These are phyloP conservation scores for Orthosia incerta DNA, from an alignment of 2,888 invertebrate species.

Conservation along the genomic window DNA sequence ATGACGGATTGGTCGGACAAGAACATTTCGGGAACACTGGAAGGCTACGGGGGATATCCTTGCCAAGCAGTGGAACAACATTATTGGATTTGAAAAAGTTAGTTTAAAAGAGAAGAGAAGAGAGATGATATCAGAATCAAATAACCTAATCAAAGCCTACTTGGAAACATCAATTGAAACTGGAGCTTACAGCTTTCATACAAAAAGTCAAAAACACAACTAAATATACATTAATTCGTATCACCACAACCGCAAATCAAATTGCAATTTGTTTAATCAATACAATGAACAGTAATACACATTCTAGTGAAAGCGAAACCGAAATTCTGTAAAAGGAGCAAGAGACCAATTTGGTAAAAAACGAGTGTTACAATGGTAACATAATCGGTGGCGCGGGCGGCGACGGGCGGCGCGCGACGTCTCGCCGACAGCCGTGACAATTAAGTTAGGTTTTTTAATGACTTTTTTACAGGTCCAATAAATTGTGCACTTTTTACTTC, in stretches of 20 bases:
- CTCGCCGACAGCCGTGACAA: conserved; percentile 82
- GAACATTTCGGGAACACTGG: too few relatives aligned
- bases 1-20: too few relatives aligned
- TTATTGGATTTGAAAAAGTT: too few relatives aligned
- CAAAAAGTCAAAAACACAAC: conserved; percentile 48
- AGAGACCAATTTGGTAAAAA: conserved; percentile 69
- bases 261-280: conserved; percentile 72
- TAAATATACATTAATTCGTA: conserved; percentile 62
- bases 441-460: conserved; percentile 85
- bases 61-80: too few relatives aligned
- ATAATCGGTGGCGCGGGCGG: conserved; percentile 61
- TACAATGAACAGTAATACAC: conserved; percentile 74
- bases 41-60: too few relatives aligned
- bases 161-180: conserved; percentile 27
- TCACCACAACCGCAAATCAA: conserved; percentile 67
- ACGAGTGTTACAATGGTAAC: conserved; percentile 64
- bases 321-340: conserved; percentile 70
- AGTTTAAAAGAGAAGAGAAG: too few relatives aligned
- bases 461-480: conserved; percentile 68
- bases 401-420: conserved; percentile 59
- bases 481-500: conserved; percentile 71
- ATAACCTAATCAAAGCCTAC: conserved; percentile 14
- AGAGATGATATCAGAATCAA: not conserved
- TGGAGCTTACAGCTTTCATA: conserved; percentile 55
- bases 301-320: conserved; percentile 85